Evolutionary conservation across 30 jellyfish, hydroid and myxozoan species (phyloP).

Genomic region (Aurelia coerulea): DNA sequence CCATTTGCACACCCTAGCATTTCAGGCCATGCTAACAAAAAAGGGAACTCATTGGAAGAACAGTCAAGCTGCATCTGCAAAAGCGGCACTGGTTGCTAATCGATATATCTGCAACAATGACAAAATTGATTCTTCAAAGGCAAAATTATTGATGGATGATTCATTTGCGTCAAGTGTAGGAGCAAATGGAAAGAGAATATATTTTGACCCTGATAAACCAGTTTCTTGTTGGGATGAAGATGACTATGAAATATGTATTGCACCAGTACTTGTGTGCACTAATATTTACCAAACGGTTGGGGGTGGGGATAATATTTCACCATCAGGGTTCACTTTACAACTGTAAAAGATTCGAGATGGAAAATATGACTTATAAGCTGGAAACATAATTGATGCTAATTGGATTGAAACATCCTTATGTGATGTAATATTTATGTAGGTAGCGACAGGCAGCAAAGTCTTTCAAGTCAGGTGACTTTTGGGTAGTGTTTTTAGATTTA

Average conservation of each 20-base stretch:
- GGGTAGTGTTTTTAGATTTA: too few relatives aligned
- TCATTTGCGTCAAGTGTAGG: constrained; percentile 77
- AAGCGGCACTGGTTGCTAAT: constrained; percentile 90
- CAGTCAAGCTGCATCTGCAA: constrained; percentile 76
- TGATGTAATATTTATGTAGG: too few relatives aligned
- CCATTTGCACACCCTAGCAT: constrained; percentile 92
- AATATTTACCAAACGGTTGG: constrained; percentile 91
- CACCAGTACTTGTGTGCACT: constrained; percentile 96
- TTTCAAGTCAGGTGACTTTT: too few relatives aligned
- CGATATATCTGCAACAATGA: constrained; percentile 82
- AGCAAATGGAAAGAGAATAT: constrained; percentile 59
- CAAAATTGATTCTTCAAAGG: constrained; percentile 64
- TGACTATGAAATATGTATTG: constrained; percentile 89
- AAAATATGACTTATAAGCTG: too few relatives aligned
- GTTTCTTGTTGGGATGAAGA: constrained; percentile 95
- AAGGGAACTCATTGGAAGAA: constrained; percentile 78
- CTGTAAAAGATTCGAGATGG: background rate
- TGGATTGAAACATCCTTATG: too few relatives aligned
- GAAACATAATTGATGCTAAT: too few relatives aligned
- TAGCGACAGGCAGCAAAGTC: too few relatives aligned
- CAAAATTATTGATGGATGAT: constrained; percentile 90
- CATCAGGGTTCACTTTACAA: constrained; percentile 84
- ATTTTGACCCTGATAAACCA: constrained; percentile 73
- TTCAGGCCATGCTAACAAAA: constrained; percentile 76
- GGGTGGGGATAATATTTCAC: constrained; percentile 94